Evolutionary conservation across 2,888 invertebrate genomes (phyloP).

Genomic region (Drosophila incognita): DNA sequence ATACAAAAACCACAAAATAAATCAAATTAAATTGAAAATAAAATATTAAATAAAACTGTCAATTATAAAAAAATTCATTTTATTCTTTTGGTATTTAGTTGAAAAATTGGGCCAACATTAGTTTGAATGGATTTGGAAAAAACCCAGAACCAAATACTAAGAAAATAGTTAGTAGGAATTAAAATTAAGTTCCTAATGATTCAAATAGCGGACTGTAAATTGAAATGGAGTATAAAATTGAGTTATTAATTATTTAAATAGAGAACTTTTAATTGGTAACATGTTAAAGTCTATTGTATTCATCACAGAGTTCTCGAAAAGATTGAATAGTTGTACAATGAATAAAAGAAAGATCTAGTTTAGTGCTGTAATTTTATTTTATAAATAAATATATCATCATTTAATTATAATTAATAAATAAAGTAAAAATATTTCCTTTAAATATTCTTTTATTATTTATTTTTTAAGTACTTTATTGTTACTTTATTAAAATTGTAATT

Average conservation of each 20-base stretch:
- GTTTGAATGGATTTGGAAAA: not conserved
- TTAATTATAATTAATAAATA: not conserved
- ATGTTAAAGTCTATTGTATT: not conserved
- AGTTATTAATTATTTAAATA: no score
- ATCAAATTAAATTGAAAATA: not conserved
- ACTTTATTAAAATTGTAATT: no score
- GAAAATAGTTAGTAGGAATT: accelerated
- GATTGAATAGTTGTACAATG: not conserved
- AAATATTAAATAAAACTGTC: not conserved
- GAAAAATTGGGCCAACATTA: no score
- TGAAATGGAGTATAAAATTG: no score
- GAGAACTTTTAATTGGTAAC: not conserved
- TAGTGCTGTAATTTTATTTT: accelerated
- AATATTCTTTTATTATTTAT: not conserved
- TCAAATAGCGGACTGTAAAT: no score
- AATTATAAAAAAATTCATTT: not conserved
- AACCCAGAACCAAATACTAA: not conserved
- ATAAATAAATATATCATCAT: accelerated
- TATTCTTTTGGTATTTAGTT: no score
- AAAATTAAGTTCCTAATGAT: not conserved
- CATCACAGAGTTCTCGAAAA: not conserved
- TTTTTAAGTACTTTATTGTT: no score
- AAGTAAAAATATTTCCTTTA: not conserved
- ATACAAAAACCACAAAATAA: not conserved
- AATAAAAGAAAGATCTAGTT: accelerated